Base-by-base conservation (phyloP, 1,140 invertebrate species). In the Lepidurus arcticus region DNA sequence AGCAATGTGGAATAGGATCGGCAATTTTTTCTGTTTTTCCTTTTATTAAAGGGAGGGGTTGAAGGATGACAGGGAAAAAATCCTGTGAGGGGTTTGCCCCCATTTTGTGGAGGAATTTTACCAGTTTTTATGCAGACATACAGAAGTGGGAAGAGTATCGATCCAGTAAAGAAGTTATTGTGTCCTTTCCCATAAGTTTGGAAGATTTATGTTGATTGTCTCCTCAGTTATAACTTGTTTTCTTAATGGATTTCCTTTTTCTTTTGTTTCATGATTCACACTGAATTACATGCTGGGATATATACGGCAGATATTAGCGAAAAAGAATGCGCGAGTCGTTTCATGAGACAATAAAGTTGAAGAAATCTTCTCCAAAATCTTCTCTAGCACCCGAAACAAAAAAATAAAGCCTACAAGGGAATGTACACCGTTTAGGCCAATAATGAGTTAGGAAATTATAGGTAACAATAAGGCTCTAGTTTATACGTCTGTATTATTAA, bases 121-220 rank as follows among this genome's bases (percentile, higher is more conserved):
- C 53, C 13, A 65, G 16, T 5, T 65, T 65, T 65, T 65, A 65
- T 13, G 53, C 13, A 65, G 53, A 65, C 8, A 9, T 16, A 21
- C 21, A 21, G 16, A 21, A 21, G 21, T 65, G 53, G 53, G 53
- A 65, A 13, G 53, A 34, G 6, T 65, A 65, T 65, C 21, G 53
- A 65, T 65, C n/a, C 21, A 65, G 16, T 65, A 65, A 65, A 65
- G 53, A 65, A 65, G 53, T 65, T 65, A 65, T 65, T 65, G 21
- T 16, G 13, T 21, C 53, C 53, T 21, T 65, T 21, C 0, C 53
- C 53, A n/a, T 65, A 21, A 65, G 16, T 13, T 65, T 65, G 53
- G 21, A 65, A 65, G 53, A 65, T 65, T 65, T 65, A 21, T 16
- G 53, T 65, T 65, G 6, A 21, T 0, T n/a, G 16, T 65, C 53